phyloP scores from a whole-genome alignment of 2,797 vertebrate genomes.

The Sebastes taczanowskii region DNA sequence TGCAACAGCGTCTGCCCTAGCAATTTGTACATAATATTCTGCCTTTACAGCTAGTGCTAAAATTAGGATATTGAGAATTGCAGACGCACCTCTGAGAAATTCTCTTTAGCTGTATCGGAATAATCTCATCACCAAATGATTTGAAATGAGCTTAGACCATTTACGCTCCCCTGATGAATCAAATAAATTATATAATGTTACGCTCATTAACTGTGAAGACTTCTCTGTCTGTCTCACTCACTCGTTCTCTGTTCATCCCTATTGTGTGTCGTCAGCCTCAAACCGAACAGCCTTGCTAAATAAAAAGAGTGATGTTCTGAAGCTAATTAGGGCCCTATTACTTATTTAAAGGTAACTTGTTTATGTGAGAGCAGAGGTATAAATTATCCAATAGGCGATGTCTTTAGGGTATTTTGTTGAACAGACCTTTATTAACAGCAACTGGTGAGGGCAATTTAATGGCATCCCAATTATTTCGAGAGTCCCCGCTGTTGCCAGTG shows the following conservation, averaged over 20 bases:
- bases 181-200: slow-evolving; percentile 17
- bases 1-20: not conserved
- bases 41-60: not conserved
- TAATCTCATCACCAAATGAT: slow-evolving; percentile 23
- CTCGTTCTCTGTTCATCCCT: not conserved
- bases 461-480: slow-evolving; percentile 75
- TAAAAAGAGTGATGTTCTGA: slow-evolving; percentile 46
- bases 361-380: slow-evolving; percentile 74
- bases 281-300: slow-evolving; percentile 30
- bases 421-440: slow-evolving; percentile 74
- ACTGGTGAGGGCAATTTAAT: slow-evolving; percentile 73
- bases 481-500: slow-evolving; percentile 50
- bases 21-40: slow-evolving; percentile 1
- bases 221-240: slow-evolving; percentile 1
- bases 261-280: slow-evolving; percentile 29
- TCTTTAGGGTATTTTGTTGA: slow-evolving; percentile 71
- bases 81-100: not conserved
- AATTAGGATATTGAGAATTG: slow-evolving; percentile 1
- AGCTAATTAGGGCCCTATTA: slow-evolving; percentile 74
- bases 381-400: slow-evolving; percentile 75
- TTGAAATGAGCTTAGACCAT: not conserved
- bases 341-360: slow-evolving; percentile 82
- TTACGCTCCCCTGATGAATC: not conserved
- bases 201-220: slow-evolving; percentile 16
- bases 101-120: slow-evolving; percentile 6